Evolutionary conservation across 2,113 vertebrate species (phyloP).

Genomic region (Albula goreensis): DNA sequence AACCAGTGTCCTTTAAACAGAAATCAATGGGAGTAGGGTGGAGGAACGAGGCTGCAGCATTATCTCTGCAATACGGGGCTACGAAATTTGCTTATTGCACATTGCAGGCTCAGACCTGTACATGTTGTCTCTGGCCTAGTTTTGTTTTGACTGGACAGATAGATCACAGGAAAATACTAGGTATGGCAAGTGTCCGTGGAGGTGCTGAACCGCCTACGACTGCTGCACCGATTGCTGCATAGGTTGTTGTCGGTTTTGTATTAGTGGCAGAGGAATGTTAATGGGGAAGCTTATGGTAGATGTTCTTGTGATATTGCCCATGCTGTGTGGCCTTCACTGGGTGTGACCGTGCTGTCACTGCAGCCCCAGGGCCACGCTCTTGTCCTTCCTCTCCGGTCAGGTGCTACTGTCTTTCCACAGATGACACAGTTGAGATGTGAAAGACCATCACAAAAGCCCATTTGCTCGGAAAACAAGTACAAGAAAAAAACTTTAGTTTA

Average conservation of each 20-base stretch:
- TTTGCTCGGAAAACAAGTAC: no score
- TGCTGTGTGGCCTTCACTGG: background rate
- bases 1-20: constrained; percentile 85
- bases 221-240: constrained; percentile 72
- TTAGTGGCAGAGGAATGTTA: constrained; percentile 76
- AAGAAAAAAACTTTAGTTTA: no score
- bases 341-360: background rate
- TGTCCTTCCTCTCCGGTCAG: background rate
- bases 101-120: constrained; percentile 6
- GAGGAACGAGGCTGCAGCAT: constrained; percentile 78
- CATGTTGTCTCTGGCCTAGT: background rate
- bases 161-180: background rate
- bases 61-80: constrained; percentile 75
- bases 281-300: constrained; percentile 53
- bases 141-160: constrained; percentile 18
- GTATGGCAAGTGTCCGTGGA: constrained; percentile 42
- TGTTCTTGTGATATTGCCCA: constrained; percentile 67
- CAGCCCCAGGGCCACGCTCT: background rate
- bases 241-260: constrained; percentile 73
- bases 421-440: no score
- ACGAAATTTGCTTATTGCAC: constrained; percentile 65
- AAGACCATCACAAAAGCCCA: no score
- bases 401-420: background rate
- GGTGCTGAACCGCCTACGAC: constrained; percentile 36
- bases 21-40: constrained; percentile 71